phyloP scores from a whole-genome alignment of 2,113 vertebrate species.

The Melanerpes aurifrons region DNA sequence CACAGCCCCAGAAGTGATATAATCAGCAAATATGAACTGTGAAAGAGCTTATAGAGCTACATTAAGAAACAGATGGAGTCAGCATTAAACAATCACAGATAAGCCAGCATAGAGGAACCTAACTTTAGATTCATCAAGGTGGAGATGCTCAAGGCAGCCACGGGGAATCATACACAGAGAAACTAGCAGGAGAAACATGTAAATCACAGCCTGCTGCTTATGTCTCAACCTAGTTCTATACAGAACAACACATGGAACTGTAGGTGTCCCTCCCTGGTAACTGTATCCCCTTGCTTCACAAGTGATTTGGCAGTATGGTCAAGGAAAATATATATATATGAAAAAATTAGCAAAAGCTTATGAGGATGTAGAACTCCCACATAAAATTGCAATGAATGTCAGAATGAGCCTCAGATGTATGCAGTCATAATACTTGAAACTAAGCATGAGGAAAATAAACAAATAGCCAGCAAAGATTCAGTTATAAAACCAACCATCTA shows the following conservation, averaged over 20 bases:
- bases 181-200: not conserved
- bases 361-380: not conserved
- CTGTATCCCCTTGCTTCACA: not conserved
- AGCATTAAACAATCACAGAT: conserved; percentile 28
- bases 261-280: not conserved
- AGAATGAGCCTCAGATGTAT: not conserved
- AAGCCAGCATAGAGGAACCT: conserved; percentile 12
- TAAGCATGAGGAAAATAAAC: not conserved
- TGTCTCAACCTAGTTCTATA: not conserved
- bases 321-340: not conserved
- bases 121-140: conserved; percentile 21
- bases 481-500: not conserved
- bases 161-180: not conserved
- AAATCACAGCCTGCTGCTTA: not conserved
- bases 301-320: not conserved
- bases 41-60: not conserved
- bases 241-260: not conserved
- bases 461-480: not conserved
- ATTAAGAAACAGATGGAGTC: conserved; percentile 34
- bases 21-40: not conserved
- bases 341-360: not conserved
- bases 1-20: not conserved
- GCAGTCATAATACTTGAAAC: not conserved
- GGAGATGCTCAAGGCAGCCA: conserved; percentile 28
- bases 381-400: not conserved